Percentiles rank a stretch among this genome's conserved stretches.
Conservation (phyloP, 1,140 invertebrate genomes). For the Cyrtorhinus lividipennis region DNA sequence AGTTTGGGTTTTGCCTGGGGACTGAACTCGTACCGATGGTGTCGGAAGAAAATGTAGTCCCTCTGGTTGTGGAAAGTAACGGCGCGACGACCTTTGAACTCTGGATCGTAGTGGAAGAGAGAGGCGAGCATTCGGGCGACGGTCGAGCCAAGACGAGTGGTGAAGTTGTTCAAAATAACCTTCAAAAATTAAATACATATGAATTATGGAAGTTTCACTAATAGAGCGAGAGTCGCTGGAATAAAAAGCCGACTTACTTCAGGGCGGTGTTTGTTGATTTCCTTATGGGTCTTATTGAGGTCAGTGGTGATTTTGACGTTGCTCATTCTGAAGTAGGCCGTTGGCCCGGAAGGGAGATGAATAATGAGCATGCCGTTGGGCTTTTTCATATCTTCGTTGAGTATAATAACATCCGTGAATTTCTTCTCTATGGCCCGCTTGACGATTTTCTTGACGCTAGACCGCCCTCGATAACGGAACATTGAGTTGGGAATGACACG, state of each 20-base stretch:
- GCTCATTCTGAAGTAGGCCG: slow-evolving; percentile 47
- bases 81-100: slow-evolving; percentile 81
- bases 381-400: slow-evolving; percentile 84
- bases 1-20: slow-evolving; percentile 45
- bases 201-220: no score
- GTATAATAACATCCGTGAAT: slow-evolving; percentile 80
- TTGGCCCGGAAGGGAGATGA: slow-evolving; percentile 91
- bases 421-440: slow-evolving; percentile 57
- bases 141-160: slow-evolving; percentile 77
- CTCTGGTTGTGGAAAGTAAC: slow-evolving; percentile 98
- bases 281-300: slow-evolving; percentile 51
- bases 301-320: slow-evolving; percentile 73
- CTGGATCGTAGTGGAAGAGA: slow-evolving; percentile 89
- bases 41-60: slow-evolving; percentile 95
- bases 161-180: slow-evolving; percentile 84
- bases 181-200: no score
- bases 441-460: slow-evolving; percentile 86
- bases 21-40: slow-evolving; percentile 77
- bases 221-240: no score
- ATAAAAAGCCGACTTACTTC: slow-evolving; percentile 45
- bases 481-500: slow-evolving; percentile 84
- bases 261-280: slow-evolving; percentile 71
- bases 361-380: slow-evolving; percentile 82
- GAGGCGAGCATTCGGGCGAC: slow-evolving; percentile 89
- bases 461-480: slow-evolving; percentile 59